phyloP scores from a whole-genome alignment of 2,797 vertebrate genomes.

The Lepus townsendii region DNA sequence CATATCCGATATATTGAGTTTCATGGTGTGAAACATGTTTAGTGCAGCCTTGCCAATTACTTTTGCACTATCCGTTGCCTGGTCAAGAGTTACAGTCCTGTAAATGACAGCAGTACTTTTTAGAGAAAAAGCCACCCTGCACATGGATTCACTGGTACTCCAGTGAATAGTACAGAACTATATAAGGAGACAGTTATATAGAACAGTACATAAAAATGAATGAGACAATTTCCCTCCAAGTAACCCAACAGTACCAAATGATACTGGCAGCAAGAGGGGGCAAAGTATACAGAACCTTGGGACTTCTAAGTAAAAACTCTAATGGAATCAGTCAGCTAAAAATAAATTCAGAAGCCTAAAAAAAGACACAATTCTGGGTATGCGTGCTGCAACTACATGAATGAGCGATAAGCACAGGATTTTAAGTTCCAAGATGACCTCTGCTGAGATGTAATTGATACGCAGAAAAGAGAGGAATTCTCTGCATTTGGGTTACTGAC shows the following conservation, averaged over 20 bases:
- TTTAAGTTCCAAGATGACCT: background rate
- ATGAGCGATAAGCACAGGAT: background rate
- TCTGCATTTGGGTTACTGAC: background rate
- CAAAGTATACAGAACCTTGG: background rate
- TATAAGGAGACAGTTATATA: conserved; percentile 6
- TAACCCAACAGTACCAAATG: background rate
- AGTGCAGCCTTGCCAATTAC: conserved; percentile 94
- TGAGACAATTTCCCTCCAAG: background rate
- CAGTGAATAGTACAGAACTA: background rate
- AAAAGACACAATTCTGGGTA: background rate
- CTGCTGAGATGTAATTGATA: background rate
- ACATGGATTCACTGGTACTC: background rate
- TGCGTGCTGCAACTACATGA: background rate
- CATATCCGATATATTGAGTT: conserved; percentile 95
- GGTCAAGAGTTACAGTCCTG: conserved; percentile 92
- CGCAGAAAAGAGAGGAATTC: background rate
- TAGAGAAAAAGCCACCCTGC: conserved; percentile 56
- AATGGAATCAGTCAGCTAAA: background rate
- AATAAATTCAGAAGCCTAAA: background rate
- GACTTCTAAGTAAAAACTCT: background rate
- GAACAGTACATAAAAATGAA: conserved; percentile 14
- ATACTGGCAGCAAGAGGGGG: background rate
- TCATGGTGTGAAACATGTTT: conserved; percentile 96
- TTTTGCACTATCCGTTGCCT: conserved; percentile 94
- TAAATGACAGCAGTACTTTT: conserved; percentile 76